Base-by-base conservation (phyloP, 2,797 vertebrate species). In the Lepus oiostolus region DNA sequence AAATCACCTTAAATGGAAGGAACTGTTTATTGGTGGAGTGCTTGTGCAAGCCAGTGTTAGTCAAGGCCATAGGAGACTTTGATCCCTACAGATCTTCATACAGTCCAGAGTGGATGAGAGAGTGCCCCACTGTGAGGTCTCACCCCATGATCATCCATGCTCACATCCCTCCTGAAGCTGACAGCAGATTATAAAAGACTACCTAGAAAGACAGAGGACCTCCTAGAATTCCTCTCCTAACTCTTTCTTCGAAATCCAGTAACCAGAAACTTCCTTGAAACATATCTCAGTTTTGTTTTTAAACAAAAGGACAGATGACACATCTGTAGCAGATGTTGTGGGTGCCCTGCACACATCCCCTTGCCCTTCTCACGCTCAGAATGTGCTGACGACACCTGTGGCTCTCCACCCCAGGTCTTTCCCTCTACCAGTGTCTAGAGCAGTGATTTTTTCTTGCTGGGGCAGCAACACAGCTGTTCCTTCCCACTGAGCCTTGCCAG, bases 231-330 rank as follows among this genome's bases (percentile, higher is more conserved):
- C 72, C 35, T 65, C 58, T 90, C 38, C 30, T 75, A 85, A 76
- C 77, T 86, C 22, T 92, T 94, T 77, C 17, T 70, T 94, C 80
- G 50, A 84, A 68, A 80, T 84, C 84, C 50, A 80, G 38, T 74
- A 52, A 67, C 50, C 79, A 50, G 47, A 85, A 77, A 87, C 87
- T 82, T 83, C 67, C 77, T 77, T 65, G 47, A 86, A 89, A 82
- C 80, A 68, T 2, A 91, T 42, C 83, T 1, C 9, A 86, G 30
- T 19, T 67, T 28, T 38, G 24, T 58, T 58, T 54, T 19, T 4
- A 71, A 60, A 76, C 16, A 63, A 76, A 75, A 82, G 1, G 9
- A 16, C 52, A 77, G 35, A 35, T 38, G 81, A 32, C 72, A 79
- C 1, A 74, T 19, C 24, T 62, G n/a, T 11, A 50, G 26, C 13